Base-by-base conservation (phyloP, 1,140 invertebrate species). In the Drosophila littoralis region DNA sequence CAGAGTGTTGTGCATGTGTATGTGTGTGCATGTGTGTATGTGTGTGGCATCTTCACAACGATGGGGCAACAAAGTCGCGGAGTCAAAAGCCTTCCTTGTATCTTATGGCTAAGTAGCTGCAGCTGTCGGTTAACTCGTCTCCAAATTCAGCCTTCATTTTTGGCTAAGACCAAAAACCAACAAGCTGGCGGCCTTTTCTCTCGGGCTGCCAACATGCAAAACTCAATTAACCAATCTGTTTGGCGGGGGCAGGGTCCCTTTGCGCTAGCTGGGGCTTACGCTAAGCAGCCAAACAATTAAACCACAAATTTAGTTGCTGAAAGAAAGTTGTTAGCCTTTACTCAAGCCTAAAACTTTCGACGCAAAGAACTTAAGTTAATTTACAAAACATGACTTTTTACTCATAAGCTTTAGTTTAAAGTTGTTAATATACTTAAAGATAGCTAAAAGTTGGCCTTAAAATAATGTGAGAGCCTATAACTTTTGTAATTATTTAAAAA, bases 201-300 rank as follows among this genome's bases (percentile, higher is more conserved):
- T 77, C 36, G 22, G 13, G 13, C 59, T 43, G 35, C 22, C 48
- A 59, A n/a, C 66, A 69, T 57, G 79, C 46, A 58, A 79, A 76
- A 75, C 81, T 68, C 78, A 79, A 82, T 82, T 82, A 79, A 79
- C 66, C 70, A 57, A 67, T 28, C 4, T 28, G 0, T 28, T 28
- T 28, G 22, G 22, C 22, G 22, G 22, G 22, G 4, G 22, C 22
- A 22, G 4, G 22, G 22, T 54, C 46, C 57, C 69, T 59, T 33
- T 22, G 42, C 46, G 42, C 46, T 40, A 6, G 10, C 43, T 50
- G 9, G 40, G 9, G 7, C n/a, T 50, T 28, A 28, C 6, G 10
- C 10, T 12, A 40, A 42, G 40, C 40, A 45, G n/a, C 7, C 22
- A 28, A 58, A 33, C n/a, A 45, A 59, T 12, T 7, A 12, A 17